Conservation (phyloP, 1,140 invertebrate genomes). For the Euschistus heros region DNA sequence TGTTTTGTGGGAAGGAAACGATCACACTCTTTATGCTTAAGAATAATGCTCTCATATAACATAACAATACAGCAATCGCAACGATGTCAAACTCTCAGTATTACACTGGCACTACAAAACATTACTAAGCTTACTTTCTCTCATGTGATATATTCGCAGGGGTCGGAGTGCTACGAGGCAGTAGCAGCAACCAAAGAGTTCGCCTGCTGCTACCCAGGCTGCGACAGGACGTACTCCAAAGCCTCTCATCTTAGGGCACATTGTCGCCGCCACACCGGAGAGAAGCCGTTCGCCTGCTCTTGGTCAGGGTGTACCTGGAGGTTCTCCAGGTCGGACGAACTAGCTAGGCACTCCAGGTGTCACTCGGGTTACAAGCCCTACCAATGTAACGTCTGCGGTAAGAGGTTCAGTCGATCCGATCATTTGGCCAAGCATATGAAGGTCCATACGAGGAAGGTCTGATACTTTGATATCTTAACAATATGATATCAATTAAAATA, state of each 20-base stretch:
- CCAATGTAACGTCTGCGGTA: background rate
- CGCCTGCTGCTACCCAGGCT: slow-evolving; percentile 40
- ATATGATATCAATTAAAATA: background rate
- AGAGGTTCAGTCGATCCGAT: background rate
- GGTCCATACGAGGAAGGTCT: background rate
- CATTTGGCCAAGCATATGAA: background rate
- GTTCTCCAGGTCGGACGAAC: slow-evolving; percentile 42
- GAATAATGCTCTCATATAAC: too few species aligned
- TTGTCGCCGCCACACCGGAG: slow-evolving; percentile 81
- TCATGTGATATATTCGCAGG: too few species aligned
- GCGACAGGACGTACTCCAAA: slow-evolving; percentile 72
- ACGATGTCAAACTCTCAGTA: too few species aligned
- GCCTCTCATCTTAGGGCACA: slow-evolving; percentile 91
- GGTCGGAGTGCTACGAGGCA: too few species aligned
- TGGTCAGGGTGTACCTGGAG: slow-evolving; percentile 89
- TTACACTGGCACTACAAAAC: too few species aligned
- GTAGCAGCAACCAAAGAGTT: slow-evolving; percentile 34
- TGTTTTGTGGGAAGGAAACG: too few species aligned
- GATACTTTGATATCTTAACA: background rate
- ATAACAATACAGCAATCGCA: too few species aligned
- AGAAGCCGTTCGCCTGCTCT: slow-evolving; percentile 83
- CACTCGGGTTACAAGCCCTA: slow-evolving; percentile 3
- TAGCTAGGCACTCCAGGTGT: slow-evolving; percentile 9
- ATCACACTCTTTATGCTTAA: too few species aligned
- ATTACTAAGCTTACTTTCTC: too few species aligned